These are phyloP conservation scores for Ibidorhyncha struthersii DNA, from an alignment of 2,113 vertebrate species.

Conservation along the genomic window DNA sequence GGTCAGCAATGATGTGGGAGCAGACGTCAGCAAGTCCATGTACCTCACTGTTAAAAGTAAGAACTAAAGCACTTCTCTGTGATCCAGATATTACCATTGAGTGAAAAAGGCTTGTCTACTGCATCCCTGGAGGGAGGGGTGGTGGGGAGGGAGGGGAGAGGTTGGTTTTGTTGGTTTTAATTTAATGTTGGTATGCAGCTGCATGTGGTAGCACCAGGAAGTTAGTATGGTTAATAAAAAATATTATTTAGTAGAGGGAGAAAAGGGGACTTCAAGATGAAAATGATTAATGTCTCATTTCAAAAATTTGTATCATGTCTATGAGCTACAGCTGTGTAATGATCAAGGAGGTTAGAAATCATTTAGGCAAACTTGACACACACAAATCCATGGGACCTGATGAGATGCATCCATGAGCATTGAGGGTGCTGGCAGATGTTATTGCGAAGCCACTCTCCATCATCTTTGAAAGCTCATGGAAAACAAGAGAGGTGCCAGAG, in stretches of 20 bases:
- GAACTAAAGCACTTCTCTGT: conserved; percentile 73
- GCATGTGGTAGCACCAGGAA: not conserved
- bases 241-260: not conserved
- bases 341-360: too few relatives aligned
- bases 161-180: not conserved
- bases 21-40: conserved; percentile 99
- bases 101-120: conserved; percentile 8
- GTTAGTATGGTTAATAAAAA: not conserved
- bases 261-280: not conserved
- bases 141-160: not conserved
- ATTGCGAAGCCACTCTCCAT: too few relatives aligned
- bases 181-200: not conserved
- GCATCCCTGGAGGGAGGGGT: not conserved
- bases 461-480: too few relatives aligned
- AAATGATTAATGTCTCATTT: not conserved
- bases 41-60: conserved; percentile 99
- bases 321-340: not conserved
- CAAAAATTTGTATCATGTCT: not conserved
- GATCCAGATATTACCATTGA: conserved; percentile 32
- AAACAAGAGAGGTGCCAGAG: too few relatives aligned
- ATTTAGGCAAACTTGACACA: too few relatives aligned
- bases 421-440: too few relatives aligned
- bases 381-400: too few relatives aligned
- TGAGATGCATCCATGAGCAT: too few relatives aligned
- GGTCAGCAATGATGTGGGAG: conserved; percentile 99